These are phyloP conservation scores for Melinaea menophilus DNA, from an alignment of 2,888 invertebrate genomes.

Conservation along the genomic window DNA sequence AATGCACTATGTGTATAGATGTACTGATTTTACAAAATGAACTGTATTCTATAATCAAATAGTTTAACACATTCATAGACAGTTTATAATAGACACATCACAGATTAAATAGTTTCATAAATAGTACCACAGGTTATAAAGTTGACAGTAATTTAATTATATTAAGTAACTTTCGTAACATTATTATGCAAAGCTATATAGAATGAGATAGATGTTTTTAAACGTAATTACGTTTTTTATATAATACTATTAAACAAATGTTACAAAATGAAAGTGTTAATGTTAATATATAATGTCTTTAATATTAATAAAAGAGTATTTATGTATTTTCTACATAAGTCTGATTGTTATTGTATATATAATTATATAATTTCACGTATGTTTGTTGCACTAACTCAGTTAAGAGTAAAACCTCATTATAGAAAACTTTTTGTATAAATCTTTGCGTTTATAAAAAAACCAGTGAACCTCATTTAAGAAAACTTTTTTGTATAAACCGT, in stretches of 20 bases:
- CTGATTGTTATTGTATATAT: too few relatives aligned
- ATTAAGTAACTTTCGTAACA: background rate
- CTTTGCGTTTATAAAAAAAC: too few relatives aligned
- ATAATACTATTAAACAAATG: background rate
- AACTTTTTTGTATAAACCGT: too few relatives aligned
- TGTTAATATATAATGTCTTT: too few relatives aligned
- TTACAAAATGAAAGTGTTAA: too few relatives aligned
- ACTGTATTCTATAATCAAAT: slow-evolving; percentile 3
- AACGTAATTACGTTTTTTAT: slow-evolving; percentile 2
- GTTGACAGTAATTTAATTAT: background rate
- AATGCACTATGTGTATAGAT: background rate
- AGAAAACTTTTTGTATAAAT: too few relatives aligned
- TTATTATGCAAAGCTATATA: background rate
- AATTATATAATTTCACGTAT: too few relatives aligned
- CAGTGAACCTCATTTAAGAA: too few relatives aligned
- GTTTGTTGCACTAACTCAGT: too few relatives aligned
- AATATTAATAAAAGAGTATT: too few relatives aligned
- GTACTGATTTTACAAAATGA: background rate
- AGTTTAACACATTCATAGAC: background rate
- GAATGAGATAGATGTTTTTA: background rate
- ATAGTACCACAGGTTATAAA: background rate
- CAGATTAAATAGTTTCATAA: background rate
- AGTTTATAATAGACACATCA: background rate
- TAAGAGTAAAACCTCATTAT: too few relatives aligned
- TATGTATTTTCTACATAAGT: too few relatives aligned